Evolutionary conservation across 37 sponge, comb jelly and placozoan species (phyloP).

Genomic region (Ephydatia muelleri): DNA sequence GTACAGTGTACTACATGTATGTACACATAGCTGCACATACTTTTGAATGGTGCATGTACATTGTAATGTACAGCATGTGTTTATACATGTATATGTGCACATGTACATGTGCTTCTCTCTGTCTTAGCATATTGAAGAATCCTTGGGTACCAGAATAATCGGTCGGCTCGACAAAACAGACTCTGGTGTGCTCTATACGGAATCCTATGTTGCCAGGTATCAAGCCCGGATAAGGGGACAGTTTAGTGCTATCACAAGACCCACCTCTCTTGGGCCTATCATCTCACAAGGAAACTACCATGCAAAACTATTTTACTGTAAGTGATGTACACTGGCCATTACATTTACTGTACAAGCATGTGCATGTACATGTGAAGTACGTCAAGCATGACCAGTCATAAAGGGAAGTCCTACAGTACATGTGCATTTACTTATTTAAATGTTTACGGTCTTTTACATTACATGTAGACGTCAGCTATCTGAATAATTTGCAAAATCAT

Average conservation of each 20-base stretch:
- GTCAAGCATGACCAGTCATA: not conserved
- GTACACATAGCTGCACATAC: too few relatives aligned
- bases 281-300: constrained; percentile 56
- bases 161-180: constrained; percentile 69
- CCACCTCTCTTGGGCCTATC: constrained; percentile 52
- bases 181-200: constrained; percentile 66
- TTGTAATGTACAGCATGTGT: too few relatives aligned
- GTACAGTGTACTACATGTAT: too few relatives aligned
- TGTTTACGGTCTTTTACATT: too few relatives aligned
- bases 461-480: too few relatives aligned
- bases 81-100: too few relatives aligned
- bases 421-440: too few relatives aligned
- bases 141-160: constrained; percentile 46
- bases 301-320: constrained; percentile 70
- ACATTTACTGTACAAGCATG: too few relatives aligned
- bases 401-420: not conserved
- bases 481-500: too few relatives aligned
- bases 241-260: constrained; percentile 85
- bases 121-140: constrained; percentile 50
- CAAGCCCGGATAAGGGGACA: constrained; percentile 73
- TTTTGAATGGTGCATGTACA: too few relatives aligned
- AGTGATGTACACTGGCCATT: too few relatives aligned
- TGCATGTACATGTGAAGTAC: not conserved
- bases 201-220: constrained; percentile 70
- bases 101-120: not conserved